Conservation (phyloP, 1,140 invertebrate species). For the Atopsyche davidsoni region DNA sequence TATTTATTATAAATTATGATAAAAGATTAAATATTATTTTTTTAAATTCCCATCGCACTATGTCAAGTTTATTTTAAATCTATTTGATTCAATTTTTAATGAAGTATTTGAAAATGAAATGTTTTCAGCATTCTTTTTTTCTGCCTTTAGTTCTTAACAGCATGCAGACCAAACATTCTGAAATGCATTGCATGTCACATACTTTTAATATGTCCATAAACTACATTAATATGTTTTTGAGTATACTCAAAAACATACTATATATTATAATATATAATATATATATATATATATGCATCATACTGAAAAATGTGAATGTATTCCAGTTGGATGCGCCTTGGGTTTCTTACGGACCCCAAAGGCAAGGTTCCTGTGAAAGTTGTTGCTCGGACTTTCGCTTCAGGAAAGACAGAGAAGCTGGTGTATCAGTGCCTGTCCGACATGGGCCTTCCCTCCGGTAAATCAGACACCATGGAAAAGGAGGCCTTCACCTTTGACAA, state of each 20-base stretch:
- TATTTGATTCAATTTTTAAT: too few species aligned
- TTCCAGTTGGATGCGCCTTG: constrained; percentile 94
- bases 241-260: neutral
- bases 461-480: constrained; percentile 94
- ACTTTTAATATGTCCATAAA: constrained; percentile 1
- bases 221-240: neutral
- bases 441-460: constrained; percentile 88
- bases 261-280: neutral
- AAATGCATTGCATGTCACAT: neutral
- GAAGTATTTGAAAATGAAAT: too few species aligned
- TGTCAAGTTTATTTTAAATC: too few species aligned
- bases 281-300: constrained; percentile 9
- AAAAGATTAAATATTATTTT: too few species aligned
- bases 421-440: constrained; percentile 96
- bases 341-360: constrained; percentile 85
- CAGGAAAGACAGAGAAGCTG: constrained; percentile 94
- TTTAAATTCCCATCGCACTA: too few species aligned
- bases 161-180: neutral
- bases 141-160: too few species aligned
- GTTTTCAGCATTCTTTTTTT: too few species aligned
- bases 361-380: constrained; percentile 97
- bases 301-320: neutral
- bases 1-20: too few species aligned
- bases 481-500: constrained; percentile 97
- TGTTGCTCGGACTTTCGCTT: constrained; percentile 95